These are phyloP conservation scores for Noctuana brunneofusca DNA, from an alignment of 2,888 invertebrate species.

Conservation along the genomic window DNA sequence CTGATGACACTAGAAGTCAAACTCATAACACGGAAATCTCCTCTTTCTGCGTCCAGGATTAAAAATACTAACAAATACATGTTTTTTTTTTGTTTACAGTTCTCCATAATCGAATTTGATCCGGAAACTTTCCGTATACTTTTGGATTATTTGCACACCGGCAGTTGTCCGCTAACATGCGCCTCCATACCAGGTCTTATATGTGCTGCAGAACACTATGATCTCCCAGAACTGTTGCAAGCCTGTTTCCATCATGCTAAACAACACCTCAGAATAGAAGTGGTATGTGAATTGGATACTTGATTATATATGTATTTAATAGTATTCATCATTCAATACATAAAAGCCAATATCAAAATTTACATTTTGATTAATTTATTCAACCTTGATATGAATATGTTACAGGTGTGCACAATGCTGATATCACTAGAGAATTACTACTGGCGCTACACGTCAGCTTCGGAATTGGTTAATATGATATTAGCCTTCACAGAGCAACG, in stretches of 20 bases:
- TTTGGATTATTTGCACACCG: conserved; percentile 95
- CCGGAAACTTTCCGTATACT: conserved; percentile 95
- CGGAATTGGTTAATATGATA: conserved; percentile 97
- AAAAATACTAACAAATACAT: too few relatives aligned
- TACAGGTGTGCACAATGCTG: conserved; percentile 93
- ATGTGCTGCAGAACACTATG: conserved; percentile 97
- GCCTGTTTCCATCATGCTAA: conserved; percentile 98
- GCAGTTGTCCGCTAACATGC: conserved; percentile 95
- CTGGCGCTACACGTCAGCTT: conserved; percentile 97
- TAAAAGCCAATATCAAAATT: background rate
- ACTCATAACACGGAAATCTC: too few relatives aligned
- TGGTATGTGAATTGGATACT: conserved; percentile 77
- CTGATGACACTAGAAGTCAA: too few relatives aligned
- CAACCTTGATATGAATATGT: conserved; percentile 19
- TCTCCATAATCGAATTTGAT: conserved; percentile 97
- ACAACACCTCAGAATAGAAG: conserved; percentile 95
- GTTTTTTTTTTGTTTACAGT: conserved; percentile 82
- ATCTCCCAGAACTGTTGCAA: conserved; percentile 94
- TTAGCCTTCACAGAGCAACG: conserved; percentile 94
- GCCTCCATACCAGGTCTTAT: conserved; percentile 96
- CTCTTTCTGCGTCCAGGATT: too few relatives aligned
- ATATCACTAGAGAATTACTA: conserved; percentile 96
- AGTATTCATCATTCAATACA: background rate
- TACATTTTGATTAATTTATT: background rate
- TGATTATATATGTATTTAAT: background rate